Evolutionary conservation across 2,113 vertebrate species (phyloP).

Genomic region (Rutilus rutilus): DNA sequence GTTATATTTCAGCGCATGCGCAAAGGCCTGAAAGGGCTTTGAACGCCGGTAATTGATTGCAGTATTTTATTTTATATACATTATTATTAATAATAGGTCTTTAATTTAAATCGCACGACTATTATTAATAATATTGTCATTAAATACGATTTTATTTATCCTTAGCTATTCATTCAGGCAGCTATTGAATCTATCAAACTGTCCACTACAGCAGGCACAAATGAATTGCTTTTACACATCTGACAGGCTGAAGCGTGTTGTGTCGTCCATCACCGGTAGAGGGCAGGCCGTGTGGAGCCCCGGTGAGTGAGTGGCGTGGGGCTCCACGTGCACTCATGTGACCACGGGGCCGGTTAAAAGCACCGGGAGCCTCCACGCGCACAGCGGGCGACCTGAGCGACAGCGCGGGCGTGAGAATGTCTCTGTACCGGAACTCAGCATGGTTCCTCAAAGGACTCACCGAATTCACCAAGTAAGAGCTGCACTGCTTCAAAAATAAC

Average conservation of each 20-base stretch:
- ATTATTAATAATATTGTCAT: neutral
- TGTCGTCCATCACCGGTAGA: constrained; percentile 3
- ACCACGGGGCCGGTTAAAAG: constrained; percentile 48
- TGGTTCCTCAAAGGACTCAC: constrained; percentile 79
- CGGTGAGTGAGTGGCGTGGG: neutral
- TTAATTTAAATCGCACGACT: neutral
- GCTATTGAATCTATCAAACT: neutral
- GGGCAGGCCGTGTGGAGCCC: neutral
- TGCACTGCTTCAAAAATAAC: neutral
- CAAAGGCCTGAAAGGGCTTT: neutral
- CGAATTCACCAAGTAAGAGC: constrained; percentile 79
- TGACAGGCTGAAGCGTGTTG: neutral
- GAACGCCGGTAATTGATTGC: too few relatives aligned
- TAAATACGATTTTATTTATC: neutral
- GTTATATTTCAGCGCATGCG: neutral
- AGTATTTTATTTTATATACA: too few relatives aligned
- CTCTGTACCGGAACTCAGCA: constrained; percentile 80
- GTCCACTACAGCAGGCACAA: neutral
- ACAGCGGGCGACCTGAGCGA: constrained; percentile 9
- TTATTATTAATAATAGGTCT: neutral
- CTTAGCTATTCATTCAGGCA: neutral
- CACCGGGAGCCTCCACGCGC: neutral
- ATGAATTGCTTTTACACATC: neutral
- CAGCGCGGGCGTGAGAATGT: constrained; percentile 66
- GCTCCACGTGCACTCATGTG: constrained; percentile 43